phyloP scores from a whole-genome alignment of 2,113 vertebrate genomes.

The Microtus pennsylvanicus region DNA sequence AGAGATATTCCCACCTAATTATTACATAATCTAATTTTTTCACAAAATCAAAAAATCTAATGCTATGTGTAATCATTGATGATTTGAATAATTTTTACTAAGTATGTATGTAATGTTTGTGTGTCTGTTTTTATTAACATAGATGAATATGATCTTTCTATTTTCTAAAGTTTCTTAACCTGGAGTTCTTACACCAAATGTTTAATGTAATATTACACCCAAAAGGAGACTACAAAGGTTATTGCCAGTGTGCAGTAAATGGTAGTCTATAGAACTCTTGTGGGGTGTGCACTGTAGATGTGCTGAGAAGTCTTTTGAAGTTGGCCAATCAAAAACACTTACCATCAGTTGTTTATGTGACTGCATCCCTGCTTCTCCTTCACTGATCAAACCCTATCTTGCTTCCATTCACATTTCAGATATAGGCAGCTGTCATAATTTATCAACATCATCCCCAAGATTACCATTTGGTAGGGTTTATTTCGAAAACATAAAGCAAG shows the following conservation, averaged over 20 bases:
- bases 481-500: not conserved
- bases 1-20: not conserved
- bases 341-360: constrained; percentile 50
- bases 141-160: not conserved
- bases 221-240: constrained; percentile 1
- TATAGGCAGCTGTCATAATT: constrained; percentile 71
- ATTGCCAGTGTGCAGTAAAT: not conserved
- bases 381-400: constrained; percentile 71
- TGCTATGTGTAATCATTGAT: not conserved
- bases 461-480: not conserved
- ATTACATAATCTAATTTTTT: not conserved
- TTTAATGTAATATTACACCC: not conserved
- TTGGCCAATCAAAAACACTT: constrained; percentile 46
- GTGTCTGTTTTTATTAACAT: constrained; percentile 23
- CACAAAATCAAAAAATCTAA: constrained; percentile 33
- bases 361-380: constrained; percentile 50
- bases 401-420: constrained; percentile 73
- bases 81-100: not conserved
- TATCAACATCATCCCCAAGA: constrained; percentile 46
- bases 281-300: not conserved
- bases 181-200: not conserved
- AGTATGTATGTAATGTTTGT: not conserved
- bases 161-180: constrained; percentile 1
- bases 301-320: constrained; percentile 49
- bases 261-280: not conserved